Evolutionary conservation across 2,113 vertebrate genomes (phyloP).

Genomic region (Balaeniceps rex): DNA sequence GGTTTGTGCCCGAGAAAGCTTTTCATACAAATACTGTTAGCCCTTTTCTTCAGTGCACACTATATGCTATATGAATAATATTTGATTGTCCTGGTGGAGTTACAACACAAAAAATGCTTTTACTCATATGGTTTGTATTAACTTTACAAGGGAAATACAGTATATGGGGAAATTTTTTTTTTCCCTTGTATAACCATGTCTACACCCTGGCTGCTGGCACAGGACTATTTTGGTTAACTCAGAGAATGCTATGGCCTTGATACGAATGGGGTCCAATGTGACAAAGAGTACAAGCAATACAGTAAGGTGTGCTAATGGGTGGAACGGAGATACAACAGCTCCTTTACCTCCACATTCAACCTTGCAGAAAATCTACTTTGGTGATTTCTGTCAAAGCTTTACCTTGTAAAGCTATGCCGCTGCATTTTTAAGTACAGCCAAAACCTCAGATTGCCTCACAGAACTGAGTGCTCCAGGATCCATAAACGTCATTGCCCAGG

Average conservation of each 20-base stretch:
- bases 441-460: conserved; percentile 44
- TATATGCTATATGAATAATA: not conserved
- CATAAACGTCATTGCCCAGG: conserved; percentile 39
- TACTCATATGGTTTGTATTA: conserved; percentile 17
- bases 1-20: not conserved
- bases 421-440: not conserved
- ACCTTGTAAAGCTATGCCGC: not conserved
- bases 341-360: not conserved
- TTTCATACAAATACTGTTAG: not conserved
- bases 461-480: not conserved
- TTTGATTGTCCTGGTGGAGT: not conserved
- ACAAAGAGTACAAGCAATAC: not conserved
- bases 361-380: not conserved
- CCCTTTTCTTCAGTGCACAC: not conserved
- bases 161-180: not conserved
- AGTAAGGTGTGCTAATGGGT: not conserved
- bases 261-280: rapidly evolving
- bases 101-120: not conserved
- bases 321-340: not conserved
- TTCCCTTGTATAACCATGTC: not conserved
- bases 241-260: not conserved
- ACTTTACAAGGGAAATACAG: conserved; percentile 1
- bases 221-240: not conserved
- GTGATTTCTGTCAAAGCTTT: not conserved
- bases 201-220: not conserved